Percentiles rank a stretch among this genome's conserved stretches.
phyloP scores from a whole-genome alignment of 2,888 invertebrate genomes.

The Lasioglossum malachurum region DNA sequence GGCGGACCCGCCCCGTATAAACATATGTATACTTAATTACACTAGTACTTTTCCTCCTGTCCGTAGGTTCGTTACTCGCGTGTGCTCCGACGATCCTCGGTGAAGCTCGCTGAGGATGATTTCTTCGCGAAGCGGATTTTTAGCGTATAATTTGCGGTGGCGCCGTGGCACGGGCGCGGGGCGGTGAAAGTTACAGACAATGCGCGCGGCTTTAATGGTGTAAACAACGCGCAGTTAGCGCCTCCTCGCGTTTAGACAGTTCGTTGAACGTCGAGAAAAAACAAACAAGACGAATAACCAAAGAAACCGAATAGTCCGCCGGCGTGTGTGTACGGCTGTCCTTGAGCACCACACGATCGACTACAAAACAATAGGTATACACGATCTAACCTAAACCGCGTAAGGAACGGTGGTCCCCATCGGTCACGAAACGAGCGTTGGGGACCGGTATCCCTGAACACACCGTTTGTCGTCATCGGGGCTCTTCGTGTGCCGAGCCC shows the following conservation, averaged over 20 bases:
- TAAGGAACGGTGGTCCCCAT: conserved; percentile 6
- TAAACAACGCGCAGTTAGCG: neutral
- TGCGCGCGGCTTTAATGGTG: neutral
- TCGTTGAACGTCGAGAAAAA: conserved; percentile 28
- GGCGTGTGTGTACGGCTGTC: neutral
- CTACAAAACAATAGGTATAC: neutral
- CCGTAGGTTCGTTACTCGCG: conserved; percentile 13
- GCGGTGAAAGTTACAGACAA: conserved; percentile 40
- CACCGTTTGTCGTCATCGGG: neutral
- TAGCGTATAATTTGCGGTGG: conserved; percentile 52
- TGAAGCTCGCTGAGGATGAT: conserved; percentile 43
- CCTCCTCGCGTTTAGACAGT: conserved; percentile 8
- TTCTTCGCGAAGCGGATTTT: conserved; percentile 45
- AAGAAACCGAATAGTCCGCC: neutral
- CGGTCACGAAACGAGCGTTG: conserved; percentile 1
- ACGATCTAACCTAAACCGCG: neutral
- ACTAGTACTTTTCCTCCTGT: conserved; percentile 22
- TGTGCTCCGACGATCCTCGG: conserved; percentile 39
- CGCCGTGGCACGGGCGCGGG: conserved; percentile 25
- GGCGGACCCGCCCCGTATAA: neutral
- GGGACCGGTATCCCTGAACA: neutral
- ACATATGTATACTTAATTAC: conserved; percentile 12
- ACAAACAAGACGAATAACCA: neutral
- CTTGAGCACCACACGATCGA: neutral
- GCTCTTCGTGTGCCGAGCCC: conserved; percentile 1